These are phyloP conservation scores for Epinephelus malabaricus DNA, from an alignment of 2,797 vertebrate species.

Conservation along the genomic window DNA sequence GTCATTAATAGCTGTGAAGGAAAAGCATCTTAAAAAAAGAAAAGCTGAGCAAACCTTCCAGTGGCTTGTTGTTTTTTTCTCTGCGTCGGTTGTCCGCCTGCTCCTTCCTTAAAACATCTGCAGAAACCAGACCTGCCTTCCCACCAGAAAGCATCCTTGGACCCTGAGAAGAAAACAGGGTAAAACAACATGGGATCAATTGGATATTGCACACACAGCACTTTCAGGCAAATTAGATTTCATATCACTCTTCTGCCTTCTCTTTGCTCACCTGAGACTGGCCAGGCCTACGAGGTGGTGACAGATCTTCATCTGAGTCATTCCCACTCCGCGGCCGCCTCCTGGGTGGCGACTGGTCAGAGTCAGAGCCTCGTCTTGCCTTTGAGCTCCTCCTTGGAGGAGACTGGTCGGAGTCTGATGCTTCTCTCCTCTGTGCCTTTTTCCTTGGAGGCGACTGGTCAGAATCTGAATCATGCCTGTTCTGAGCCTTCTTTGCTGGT, in stretches of 20 bases:
- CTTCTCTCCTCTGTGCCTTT: conserved; percentile 26
- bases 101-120: conserved; percentile 89
- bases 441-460: conserved; percentile 80
- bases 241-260: neutral
- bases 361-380: conserved; percentile 67
- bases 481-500: conserved; percentile 50
- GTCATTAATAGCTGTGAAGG: conserved; percentile 1
- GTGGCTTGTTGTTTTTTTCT: conserved; percentile 82
- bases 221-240: neutral
- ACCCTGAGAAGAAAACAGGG: conserved; percentile 69
- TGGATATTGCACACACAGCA: neutral
- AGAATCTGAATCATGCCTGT: conserved; percentile 64
- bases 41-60: conserved; percentile 88
- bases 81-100: conserved; percentile 88
- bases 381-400: conserved; percentile 81
- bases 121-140: conserved; percentile 90
- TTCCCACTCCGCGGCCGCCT: conserved; percentile 48
- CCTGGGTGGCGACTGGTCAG: conserved; percentile 87
- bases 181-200: neutral
- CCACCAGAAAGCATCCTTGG: conserved; percentile 89
- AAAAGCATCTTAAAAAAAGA: conserved; percentile 8
- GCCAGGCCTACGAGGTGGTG: conserved; percentile 77
- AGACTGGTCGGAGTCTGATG: conserved; percentile 85
- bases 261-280: conserved; percentile 69
- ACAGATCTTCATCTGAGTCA: conserved; percentile 81